These are phyloP conservation scores for Chromis chromis DNA, from an alignment of 2,797 vertebrate genomes.

Conservation along the genomic window DNA sequence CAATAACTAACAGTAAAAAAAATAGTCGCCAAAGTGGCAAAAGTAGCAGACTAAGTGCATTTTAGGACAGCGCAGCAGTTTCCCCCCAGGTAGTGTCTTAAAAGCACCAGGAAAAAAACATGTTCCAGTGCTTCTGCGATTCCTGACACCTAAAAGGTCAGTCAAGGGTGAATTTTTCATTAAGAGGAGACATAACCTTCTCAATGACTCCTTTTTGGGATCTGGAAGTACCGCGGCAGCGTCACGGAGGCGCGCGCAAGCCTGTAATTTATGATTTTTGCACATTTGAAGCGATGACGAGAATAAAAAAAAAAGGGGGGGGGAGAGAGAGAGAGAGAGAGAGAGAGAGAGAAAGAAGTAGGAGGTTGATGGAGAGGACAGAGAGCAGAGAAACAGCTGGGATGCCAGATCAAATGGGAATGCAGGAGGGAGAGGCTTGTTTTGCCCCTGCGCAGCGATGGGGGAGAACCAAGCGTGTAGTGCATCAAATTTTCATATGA, in stretches of 20 bases:
- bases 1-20: not conserved
- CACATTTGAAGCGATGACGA: conserved; percentile 41
- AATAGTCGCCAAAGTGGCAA: not conserved
- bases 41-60: conserved; percentile 25
- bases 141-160: conserved; percentile 69
- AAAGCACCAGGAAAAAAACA: conserved; percentile 60
- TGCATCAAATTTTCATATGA: conserved; percentile 84
- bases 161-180: conserved; percentile 69
- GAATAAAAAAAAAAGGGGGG: not conserved
- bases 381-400: conserved; percentile 67
- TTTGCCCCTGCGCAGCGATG: conserved; percentile 71
- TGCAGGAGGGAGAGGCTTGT: conserved; percentile 62
- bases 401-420: conserved; percentile 69
- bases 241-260: conserved; percentile 18
- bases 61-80: conserved; percentile 47
- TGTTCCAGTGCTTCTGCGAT: conserved; percentile 30
- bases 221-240: not conserved
- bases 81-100: conserved; percentile 58
- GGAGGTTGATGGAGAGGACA: conserved; percentile 51
- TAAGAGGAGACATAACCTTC: conserved; percentile 52
- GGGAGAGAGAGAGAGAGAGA: not conserved
- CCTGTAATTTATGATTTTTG: conserved; percentile 33
- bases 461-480: conserved; percentile 76
- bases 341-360: not conserved
- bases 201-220: conserved; percentile 34